phyloP scores from a whole-genome alignment of 2,888 invertebrate genomes.

The Laspeyria flexula region DNA sequence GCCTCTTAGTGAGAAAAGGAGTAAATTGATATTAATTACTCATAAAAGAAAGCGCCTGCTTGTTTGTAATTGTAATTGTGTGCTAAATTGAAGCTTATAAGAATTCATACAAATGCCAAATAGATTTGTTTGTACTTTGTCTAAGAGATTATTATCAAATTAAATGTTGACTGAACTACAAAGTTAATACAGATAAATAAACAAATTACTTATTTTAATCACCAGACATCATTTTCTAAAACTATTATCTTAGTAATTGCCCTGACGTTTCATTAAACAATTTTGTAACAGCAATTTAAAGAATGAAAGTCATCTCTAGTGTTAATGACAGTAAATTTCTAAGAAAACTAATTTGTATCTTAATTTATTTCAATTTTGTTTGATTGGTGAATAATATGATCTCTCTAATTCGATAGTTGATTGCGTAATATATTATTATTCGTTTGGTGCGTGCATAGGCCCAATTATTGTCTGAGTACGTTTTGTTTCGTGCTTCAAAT shows the following conservation, averaged over 20 bases:
- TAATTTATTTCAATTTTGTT: constrained; percentile 25
- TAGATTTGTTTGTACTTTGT: too few species aligned
- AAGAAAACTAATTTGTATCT: constrained; percentile 30
- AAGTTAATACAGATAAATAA: background rate
- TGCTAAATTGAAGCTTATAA: too few species aligned
- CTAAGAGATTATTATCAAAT: too few species aligned
- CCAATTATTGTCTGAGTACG: constrained; percentile 15
- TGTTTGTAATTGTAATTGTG: too few species aligned
- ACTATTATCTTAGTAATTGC: constrained; percentile 21
- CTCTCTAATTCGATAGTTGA: constrained; percentile 16
- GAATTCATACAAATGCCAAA: too few species aligned
- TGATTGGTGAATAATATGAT: constrained; percentile 19
- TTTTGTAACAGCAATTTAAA: constrained; percentile 33
- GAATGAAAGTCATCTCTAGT: constrained; percentile 23
- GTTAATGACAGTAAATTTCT: constrained; percentile 21
- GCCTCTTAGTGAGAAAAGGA: too few species aligned
- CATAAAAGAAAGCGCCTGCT: too few species aligned
- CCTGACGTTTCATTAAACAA: constrained; percentile 10
- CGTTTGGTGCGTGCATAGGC: constrained; percentile 11
- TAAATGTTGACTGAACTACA: too few species aligned
- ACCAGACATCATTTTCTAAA: constrained; percentile 4
- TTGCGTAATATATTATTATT: constrained; percentile 29
- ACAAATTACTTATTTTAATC: background rate
- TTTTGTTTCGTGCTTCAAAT: constrained; percentile 16
- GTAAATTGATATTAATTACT: too few species aligned